Evolutionary conservation across 2,797 vertebrate genomes (phyloP), one percentile per base, ranked within the genome.

Genomic region (Schizothorax lantsangensis): DNA sequence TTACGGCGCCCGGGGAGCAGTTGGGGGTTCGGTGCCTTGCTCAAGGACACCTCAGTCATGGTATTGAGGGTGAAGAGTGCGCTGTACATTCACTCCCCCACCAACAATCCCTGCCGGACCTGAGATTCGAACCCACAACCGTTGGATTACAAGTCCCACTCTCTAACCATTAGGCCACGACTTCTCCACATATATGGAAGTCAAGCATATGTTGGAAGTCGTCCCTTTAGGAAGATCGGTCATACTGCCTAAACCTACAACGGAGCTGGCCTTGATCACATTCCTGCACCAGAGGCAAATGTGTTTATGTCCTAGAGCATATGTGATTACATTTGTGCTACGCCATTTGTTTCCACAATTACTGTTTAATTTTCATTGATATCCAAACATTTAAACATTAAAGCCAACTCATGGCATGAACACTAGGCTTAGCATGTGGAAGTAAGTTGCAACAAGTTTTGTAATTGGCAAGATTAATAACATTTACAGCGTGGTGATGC

Each of bases 401-500:
- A 93, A 95, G 92, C 89, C 91, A 86, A 85, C 91, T 92, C 92
- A 90, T 73, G 91, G 88, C 49, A 52, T 86, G 78, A 91, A 90
- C 91, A 95, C 94, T 89, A 87, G 91, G 93, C 91, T 92, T 86
- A 93, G 94, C 93, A 94, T 94, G 92, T 91, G 89, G 93, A 92
- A 92, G 94, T 91, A 91, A 93, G 92, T 89, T 91, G 93, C 91
- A 92, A 93, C 93, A 91, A 95, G 94, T 95, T 95, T 95, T 94
- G 94, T 95, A 95, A 95, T 95, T 95, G 95, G 93, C 93, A 93
- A 95, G 93, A 95, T 95, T 94, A 95, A 95, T 95, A 95, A 94
- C 94, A 95, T 95, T 95, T 96, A 95, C 94, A 95, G 92, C 93
- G 68, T 79, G 73, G 89, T 92, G 91, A 95, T 95, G 95, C 93